Evolutionary conservation across 2,797 vertebrate genomes (phyloP).

Genomic region (Syngnathus rostellatus): DNA sequence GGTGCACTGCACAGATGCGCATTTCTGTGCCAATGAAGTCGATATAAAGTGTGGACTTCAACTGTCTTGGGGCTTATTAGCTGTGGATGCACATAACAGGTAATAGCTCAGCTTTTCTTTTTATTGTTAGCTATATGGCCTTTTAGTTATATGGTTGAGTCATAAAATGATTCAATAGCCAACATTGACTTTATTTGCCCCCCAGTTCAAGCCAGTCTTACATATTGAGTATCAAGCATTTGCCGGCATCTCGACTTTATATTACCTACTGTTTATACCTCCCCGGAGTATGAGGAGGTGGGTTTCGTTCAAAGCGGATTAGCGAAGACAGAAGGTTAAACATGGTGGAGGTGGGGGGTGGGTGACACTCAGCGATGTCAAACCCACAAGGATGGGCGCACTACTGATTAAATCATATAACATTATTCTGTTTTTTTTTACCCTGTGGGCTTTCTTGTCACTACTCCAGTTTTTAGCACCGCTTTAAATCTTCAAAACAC

Average conservation of each 20-base stretch:
- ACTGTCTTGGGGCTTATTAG: not conserved
- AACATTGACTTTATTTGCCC: slow-evolving; percentile 7
- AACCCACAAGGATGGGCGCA: not conserved
- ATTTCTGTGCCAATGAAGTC: not conserved
- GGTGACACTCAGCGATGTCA: not conserved
- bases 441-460: no score
- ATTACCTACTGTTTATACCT: not conserved
- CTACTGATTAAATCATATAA: not conserved
- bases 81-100: not conserved
- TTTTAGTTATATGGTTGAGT: not conserved
- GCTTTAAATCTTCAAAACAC: no score
- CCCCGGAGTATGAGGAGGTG: not conserved
- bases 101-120: slow-evolving; percentile 1
- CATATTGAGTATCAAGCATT: not conserved
- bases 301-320: not conserved
- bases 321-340: not conserved
- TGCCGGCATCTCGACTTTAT: not conserved
- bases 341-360: not conserved
- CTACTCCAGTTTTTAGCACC: no score
- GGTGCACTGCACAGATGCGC: not conserved
- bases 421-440: not conserved
- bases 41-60: not conserved
- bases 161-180: not conserved
- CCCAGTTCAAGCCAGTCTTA: not conserved
- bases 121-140: not conserved